phyloP scores from a whole-genome alignment of 2,888 invertebrate species.

The Auanema freiburgensis region DNA sequence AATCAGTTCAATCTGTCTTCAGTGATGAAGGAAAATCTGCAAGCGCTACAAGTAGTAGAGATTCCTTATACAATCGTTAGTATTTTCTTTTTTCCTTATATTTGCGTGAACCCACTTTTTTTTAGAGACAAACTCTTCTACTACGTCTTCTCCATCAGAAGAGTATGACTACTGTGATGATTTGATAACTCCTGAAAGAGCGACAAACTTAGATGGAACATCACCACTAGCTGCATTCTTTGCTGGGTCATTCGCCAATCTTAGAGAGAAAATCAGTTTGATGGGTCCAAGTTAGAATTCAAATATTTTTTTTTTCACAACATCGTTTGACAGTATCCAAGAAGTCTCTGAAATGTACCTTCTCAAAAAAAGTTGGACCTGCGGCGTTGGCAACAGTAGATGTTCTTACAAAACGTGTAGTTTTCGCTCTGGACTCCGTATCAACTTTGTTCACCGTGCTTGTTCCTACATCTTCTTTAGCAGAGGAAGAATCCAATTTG shows the following conservation, averaged over 20 bases:
- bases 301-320: not conserved
- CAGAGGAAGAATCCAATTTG: slow-evolving; percentile 43
- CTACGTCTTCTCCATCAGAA: slow-evolving; percentile 6
- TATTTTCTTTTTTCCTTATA: no score
- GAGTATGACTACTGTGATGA: slow-evolving; percentile 21
- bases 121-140: slow-evolving; percentile 4
- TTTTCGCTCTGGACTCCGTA: slow-evolving; percentile 33
- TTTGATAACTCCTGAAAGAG: slow-evolving; percentile 20
- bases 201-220: slow-evolving; percentile 21
- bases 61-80: slow-evolving; percentile 20
- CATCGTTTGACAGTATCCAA: slow-evolving; percentile 16
- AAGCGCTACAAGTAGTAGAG: slow-evolving; percentile 21
- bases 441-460: slow-evolving; percentile 32
- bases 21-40: slow-evolving; percentile 29
- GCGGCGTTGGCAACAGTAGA: slow-evolving; percentile 39
- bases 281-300: slow-evolving; percentile 26
- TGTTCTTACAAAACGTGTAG: slow-evolving; percentile 33
- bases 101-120: not conserved
- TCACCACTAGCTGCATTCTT: slow-evolving; percentile 27
- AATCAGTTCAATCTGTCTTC: slow-evolving; percentile 33
- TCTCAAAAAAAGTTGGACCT: slow-evolving; percentile 15
- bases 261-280: slow-evolving; percentile 20
- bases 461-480: slow-evolving; percentile 13
- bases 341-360: slow-evolving; percentile 17
- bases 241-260: slow-evolving; percentile 26